Evolutionary conservation across 1,140 invertebrate genomes (phyloP).

Genomic region (Drosophila littoralis): DNA sequence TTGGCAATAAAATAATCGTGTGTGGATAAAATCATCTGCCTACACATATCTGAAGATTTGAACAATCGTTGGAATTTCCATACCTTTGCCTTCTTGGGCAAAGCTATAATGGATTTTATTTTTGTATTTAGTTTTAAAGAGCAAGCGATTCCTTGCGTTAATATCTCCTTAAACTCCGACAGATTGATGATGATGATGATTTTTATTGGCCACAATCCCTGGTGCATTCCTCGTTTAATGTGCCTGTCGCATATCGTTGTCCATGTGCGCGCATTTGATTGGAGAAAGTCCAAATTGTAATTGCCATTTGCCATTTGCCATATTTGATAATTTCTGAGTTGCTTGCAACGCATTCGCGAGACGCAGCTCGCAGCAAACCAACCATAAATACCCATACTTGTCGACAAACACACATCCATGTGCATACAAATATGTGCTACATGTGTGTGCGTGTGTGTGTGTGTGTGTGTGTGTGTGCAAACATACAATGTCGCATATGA

Average conservation of each 20-base stretch:
- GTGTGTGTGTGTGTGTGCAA: constrained; percentile 1
- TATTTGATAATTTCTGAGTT: constrained; percentile 44
- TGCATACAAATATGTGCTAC: neutral
- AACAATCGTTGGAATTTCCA: no score
- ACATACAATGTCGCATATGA: constrained; percentile 46
- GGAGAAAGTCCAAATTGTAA: constrained; percentile 53
- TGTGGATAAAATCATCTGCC: no score
- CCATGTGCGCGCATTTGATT: constrained; percentile 35
- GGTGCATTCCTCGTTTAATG: constrained; percentile 13
- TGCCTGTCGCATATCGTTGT: constrained; percentile 10
- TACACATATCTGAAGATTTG: no score
- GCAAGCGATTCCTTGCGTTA: no score
- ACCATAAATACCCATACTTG: constrained; percentile 26
- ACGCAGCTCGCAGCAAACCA: constrained; percentile 11
- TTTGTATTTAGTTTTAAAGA: no score
- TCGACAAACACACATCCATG: neutral
- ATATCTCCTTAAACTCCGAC: no score
- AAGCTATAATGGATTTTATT: no score
- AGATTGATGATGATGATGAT: no score
- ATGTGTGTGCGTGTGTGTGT: constrained; percentile 2
- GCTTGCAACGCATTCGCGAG: constrained; percentile 20
- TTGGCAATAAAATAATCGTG: no score
- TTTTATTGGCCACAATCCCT: constrained; percentile 9
- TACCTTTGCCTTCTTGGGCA: no score
- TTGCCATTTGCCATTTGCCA: constrained; percentile 55